phyloP scores from a whole-genome alignment of 2,797 vertebrate genomes.

The Chaunax sp. region DNA sequence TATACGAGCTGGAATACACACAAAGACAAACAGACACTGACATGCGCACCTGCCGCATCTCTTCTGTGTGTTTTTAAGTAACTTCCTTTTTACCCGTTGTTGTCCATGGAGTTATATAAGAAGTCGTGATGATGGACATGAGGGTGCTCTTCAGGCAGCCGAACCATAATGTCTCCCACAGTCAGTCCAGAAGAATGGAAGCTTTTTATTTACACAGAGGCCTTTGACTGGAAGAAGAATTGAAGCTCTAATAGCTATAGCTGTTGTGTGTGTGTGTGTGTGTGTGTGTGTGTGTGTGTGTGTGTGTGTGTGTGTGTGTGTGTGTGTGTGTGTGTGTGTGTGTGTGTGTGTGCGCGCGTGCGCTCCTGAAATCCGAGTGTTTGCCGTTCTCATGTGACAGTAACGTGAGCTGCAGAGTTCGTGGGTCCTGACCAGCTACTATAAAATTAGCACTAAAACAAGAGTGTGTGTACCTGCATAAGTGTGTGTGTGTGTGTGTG shows the following conservation, averaged over 20 bases:
- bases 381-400: slow-evolving; percentile 25
- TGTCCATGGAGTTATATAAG: slow-evolving; percentile 31
- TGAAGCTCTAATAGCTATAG: background rate
- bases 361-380: slow-evolving; percentile 27
- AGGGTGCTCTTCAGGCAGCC: background rate
- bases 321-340: too few relatives aligned
- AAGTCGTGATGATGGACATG: background rate
- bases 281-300: too few relatives aligned
- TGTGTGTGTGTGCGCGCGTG: background rate
- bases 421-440: background rate
- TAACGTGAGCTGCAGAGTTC: slow-evolving; percentile 23
- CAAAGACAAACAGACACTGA: background rate
- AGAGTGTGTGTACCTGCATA: background rate
- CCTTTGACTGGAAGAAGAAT: slow-evolving; percentile 16
- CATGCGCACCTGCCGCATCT: slow-evolving; percentile 35
- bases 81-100: background rate
- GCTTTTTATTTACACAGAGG: slow-evolving; percentile 14
- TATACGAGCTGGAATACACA: background rate
- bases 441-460: background rate
- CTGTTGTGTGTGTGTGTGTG: too few relatives aligned
- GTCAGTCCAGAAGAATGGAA: slow-evolving; percentile 16
- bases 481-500: slow-evolving; percentile 8
- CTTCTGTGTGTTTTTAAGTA: background rate
- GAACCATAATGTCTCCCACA: background rate
- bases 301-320: too few relatives aligned